Evolutionary conservation across 2,797 vertebrate genomes (phyloP).

Genomic region (Glyptemys insculpta): DNA sequence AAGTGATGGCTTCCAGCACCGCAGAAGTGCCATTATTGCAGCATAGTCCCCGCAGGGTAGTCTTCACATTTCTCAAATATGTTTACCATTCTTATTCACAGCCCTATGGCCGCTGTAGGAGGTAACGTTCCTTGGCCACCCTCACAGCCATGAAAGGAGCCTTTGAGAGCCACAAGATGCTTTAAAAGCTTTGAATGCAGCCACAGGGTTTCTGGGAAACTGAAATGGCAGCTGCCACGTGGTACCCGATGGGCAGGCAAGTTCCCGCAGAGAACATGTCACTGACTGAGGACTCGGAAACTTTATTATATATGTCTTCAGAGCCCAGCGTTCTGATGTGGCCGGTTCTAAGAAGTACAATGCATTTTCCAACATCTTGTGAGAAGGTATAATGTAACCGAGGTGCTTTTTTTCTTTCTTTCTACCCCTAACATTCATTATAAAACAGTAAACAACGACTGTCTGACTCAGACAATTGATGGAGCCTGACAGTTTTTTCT

Average conservation of each 20-base stretch:
- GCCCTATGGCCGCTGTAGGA: accelerated
- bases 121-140: background rate
- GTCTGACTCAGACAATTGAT: conserved; percentile 71
- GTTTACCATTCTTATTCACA: background rate
- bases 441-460: conserved; percentile 51
- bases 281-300: background rate
- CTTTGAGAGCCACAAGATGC: background rate
- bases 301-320: background rate
- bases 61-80: background rate
- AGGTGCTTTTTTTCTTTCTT: conserved; percentile 47
- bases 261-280: background rate
- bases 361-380: conserved; percentile 58
- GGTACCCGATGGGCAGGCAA: background rate
- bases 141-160: background rate
- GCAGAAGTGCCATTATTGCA: background rate
- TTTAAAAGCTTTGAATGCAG: background rate
- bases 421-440: conserved; percentile 64
- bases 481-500: background rate
- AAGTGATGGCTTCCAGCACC: background rate
- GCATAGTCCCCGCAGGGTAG: background rate
- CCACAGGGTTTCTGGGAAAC: background rate
- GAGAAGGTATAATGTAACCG: conserved; percentile 55
- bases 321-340: conserved; percentile 14
- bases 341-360: conserved; percentile 19
- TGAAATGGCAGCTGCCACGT: background rate